phyloP scores from a whole-genome alignment of 1,140 invertebrate genomes.

The Sogatella furcifera region DNA sequence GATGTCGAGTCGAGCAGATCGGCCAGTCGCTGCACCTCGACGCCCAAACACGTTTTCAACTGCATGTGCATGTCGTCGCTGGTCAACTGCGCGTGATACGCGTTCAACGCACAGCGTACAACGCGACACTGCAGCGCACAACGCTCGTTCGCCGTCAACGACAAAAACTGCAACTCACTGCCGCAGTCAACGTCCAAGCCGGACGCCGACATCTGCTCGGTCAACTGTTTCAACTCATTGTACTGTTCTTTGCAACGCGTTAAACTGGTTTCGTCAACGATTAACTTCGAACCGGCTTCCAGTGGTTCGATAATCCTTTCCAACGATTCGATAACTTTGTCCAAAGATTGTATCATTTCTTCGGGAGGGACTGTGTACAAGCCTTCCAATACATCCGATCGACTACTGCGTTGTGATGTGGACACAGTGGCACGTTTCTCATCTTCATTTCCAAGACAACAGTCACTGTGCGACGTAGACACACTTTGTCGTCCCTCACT shows the following conservation, averaged over 20 bases:
- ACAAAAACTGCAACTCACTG: slow-evolving; percentile 19
- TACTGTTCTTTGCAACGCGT: slow-evolving; percentile 2
- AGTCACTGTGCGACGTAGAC: neutral
- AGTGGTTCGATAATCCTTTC: slow-evolving; percentile 17
- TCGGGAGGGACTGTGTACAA: neutral
- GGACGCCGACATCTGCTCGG: neutral
- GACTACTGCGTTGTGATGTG: too few species aligned
- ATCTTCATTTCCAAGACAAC: neutral
- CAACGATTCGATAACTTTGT: slow-evolving; percentile 16
- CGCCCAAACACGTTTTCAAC: slow-evolving; percentile 21
- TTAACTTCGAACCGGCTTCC: neutral
- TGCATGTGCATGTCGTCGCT: slow-evolving; percentile 21
- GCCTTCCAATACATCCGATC: neutral
- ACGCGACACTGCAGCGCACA: slow-evolving; percentile 19
- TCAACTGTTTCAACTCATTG: slow-evolving; percentile 2
- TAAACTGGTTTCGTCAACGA: neutral
- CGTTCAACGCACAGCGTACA: slow-evolving; percentile 19
- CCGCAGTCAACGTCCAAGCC: slow-evolving; percentile 17
- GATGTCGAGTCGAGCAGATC: slow-evolving; percentile 21
- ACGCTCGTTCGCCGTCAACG: slow-evolving; percentile 14
- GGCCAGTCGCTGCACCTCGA: slow-evolving; percentile 20
- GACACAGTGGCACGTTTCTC: neutral
- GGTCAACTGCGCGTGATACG: slow-evolving; percentile 22
- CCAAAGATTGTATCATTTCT: slow-evolving; percentile 12
- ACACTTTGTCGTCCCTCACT: too few species aligned